Evolutionary conservation across 2,888 invertebrate species (phyloP).

Genomic region (Adineta ricciae): DNA sequence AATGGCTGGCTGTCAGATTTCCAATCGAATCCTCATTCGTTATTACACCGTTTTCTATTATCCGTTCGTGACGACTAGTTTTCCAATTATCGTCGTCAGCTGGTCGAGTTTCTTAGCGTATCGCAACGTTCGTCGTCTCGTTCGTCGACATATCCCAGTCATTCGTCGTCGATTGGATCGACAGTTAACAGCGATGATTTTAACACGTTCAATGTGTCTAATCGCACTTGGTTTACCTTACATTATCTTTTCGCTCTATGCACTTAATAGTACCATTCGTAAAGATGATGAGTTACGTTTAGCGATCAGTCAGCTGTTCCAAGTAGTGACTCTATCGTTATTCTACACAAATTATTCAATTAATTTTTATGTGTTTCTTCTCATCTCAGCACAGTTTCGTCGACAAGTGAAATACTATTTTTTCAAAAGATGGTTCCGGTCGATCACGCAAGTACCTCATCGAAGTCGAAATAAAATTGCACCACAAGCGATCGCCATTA

Average conservation of each 20-base stretch:
- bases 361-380: not conserved
- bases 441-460: not conserved
- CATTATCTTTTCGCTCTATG: not conserved
- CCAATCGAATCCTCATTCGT: not conserved
- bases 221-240: not conserved
- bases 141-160: not conserved
- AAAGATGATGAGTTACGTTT: not conserved
- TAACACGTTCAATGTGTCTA: not conserved
- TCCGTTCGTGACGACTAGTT: not conserved
- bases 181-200: not conserved
- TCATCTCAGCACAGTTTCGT: not conserved
- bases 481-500: not conserved
- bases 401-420: not conserved
- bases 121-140: too few species aligned
- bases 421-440: not conserved
- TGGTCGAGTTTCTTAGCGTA: too few species aligned
- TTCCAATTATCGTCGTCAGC: not conserved
- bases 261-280: too few species aligned
- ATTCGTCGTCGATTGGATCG: not conserved
- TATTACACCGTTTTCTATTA: not conserved
- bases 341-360: not conserved
- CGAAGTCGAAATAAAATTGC: not conserved
- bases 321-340: not conserved
- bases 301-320: not conserved
- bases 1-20: not conserved